Conservation (phyloP, 2,113 vertebrate genomes). For the Megaceryle maxima region DNA sequence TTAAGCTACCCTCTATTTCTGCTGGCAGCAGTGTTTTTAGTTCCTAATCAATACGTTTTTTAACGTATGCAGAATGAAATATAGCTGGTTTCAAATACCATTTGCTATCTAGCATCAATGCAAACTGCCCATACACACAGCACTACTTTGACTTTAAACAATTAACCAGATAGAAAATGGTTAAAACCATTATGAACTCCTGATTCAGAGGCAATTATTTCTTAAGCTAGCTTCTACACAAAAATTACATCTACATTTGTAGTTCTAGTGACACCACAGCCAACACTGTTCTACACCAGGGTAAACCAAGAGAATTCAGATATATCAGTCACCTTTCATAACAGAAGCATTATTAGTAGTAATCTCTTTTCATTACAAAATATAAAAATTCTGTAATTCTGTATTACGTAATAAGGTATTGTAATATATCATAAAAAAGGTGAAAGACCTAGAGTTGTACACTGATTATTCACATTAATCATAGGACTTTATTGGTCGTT, state of each 20-base stretch:
- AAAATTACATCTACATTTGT: neutral
- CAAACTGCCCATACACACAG: neutral
- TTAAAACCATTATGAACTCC: neutral
- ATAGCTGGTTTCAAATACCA: neutral
- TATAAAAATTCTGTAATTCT: neutral
- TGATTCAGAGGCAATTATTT: neutral
- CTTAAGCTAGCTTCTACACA: neutral
- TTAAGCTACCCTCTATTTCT: neutral
- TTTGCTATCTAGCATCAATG: neutral
- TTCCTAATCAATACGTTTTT: neutral
- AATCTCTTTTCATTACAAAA: neutral
- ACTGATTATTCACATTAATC: neutral
- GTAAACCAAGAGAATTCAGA: neutral
- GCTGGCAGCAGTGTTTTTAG: neutral
- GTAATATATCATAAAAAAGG: neutral
- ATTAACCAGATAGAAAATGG: neutral
- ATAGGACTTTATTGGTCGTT: neutral
- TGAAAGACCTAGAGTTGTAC: neutral
- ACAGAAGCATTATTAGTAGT: neutral
- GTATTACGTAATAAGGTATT: neutral
- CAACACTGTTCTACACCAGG: neutral
- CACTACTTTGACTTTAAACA: neutral
- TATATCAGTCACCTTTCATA: neutral
- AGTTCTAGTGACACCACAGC: neutral
- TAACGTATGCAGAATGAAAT: neutral